Evolutionary conservation across 1,140 invertebrate species (phyloP).

Genomic region (Sesamia nonagrioides): DNA sequence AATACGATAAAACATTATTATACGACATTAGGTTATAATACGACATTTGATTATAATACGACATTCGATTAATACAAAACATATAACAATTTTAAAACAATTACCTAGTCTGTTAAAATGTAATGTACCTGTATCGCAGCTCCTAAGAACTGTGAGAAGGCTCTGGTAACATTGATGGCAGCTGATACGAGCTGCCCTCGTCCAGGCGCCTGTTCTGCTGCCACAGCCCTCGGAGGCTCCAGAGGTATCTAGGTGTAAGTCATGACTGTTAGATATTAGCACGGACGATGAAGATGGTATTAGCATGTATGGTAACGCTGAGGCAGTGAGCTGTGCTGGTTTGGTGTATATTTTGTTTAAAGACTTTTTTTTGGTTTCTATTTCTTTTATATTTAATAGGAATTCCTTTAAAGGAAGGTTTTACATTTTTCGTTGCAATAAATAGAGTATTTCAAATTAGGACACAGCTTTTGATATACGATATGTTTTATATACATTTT

Average conservation of each 20-base stretch:
- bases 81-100: background rate
- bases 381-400: no score
- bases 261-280: conserved; percentile 42
- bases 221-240: conserved; percentile 83
- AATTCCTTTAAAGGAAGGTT: no score
- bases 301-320: conserved; percentile 36
- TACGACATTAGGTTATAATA: no score
- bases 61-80: background rate
- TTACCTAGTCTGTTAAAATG: no score
- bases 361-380: conserved; percentile 16
- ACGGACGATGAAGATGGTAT: background rate
- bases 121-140: conserved; percentile 90
- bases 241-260: conserved; percentile 78
- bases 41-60: background rate
- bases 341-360: conserved; percentile 20
- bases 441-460: no score
- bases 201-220: conserved; percentile 79
- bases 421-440: no score
- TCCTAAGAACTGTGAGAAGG: conserved; percentile 92
- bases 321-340: conserved; percentile 47
- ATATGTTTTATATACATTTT: no score
- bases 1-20: background rate
- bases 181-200: conserved; percentile 90
- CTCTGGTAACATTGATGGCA: conserved; percentile 91
- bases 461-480: no score